These are phyloP conservation scores for Regulus satrapa DNA, from an alignment of 2,113 vertebrate genomes.

Conservation along the genomic window DNA sequence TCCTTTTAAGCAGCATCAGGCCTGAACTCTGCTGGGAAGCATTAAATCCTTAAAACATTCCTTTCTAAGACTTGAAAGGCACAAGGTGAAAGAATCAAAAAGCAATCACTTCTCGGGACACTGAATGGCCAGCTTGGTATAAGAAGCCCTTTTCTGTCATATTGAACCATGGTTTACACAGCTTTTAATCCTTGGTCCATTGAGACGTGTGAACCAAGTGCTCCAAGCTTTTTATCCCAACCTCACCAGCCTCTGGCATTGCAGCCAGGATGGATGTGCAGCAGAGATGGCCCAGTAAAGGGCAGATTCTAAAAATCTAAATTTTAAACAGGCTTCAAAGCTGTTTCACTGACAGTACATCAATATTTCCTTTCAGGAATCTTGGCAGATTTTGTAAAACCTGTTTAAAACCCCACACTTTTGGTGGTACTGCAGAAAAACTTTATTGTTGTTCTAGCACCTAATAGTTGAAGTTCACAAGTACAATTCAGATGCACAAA, in stretches of 20 bases:
- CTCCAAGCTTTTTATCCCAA: neutral
- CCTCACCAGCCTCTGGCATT: neutral
- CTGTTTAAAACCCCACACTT: neutral
- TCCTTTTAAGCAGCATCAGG: neutral
- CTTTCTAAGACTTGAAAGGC: neutral
- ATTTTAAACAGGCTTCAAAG: neutral
- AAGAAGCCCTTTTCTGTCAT: neutral
- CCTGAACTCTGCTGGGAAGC: neutral
- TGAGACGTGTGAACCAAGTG: neutral
- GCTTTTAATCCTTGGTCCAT: neutral
- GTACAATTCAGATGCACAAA: neutral
- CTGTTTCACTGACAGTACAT: neutral
- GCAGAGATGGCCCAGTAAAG: neutral
- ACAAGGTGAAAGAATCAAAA: neutral
- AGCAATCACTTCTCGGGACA: neutral
- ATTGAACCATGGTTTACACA: neutral
- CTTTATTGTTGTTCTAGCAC: neutral
- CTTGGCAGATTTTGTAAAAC: neutral
- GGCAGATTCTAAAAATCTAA: neutral
- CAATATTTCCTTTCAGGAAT: neutral
- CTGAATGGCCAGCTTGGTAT: neutral
- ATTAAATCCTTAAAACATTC: neutral
- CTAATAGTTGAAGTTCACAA: accelerated
- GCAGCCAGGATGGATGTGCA: accelerated
- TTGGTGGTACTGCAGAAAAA: neutral